phyloP scores from a whole-genome alignment of 2,113 vertebrate species.

The Thymallus thymallus region DNA sequence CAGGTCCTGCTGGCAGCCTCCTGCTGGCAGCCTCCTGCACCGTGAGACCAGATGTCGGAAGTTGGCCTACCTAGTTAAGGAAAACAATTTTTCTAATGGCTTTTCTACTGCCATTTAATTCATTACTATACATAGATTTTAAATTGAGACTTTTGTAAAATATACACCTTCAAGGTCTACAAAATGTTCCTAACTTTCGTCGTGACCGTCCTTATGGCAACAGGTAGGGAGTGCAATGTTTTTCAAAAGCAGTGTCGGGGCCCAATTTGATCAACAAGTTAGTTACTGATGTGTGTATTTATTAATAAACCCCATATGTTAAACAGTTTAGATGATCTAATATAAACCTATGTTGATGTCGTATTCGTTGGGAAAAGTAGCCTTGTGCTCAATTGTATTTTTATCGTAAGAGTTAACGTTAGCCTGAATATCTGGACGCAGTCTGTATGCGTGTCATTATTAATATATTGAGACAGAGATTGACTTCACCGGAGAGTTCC shows the following conservation, averaged over 20 bases:
- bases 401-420: too few relatives aligned
- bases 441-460: too few relatives aligned
- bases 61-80: not conserved
- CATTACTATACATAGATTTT: not conserved
- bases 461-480: too few relatives aligned
- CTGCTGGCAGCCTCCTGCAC: not conserved
- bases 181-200: conserved; percentile 60
- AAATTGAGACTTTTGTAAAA: not conserved
- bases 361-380: too few relatives aligned
- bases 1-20: not conserved
- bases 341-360: too few relatives aligned
- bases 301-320: too few relatives aligned
- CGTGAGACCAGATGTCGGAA: not conserved
- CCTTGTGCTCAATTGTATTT: too few relatives aligned
- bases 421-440: too few relatives aligned
- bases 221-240: conserved; percentile 57
- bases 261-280: too few relatives aligned
- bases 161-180: not conserved
- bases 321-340: too few relatives aligned
- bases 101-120: not conserved
- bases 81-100: not conserved
- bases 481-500: too few relatives aligned
- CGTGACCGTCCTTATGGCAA: conserved; percentile 55
- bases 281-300: too few relatives aligned
- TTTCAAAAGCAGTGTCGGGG: conserved; percentile 40